These are phyloP conservation scores for Eurystomus gularis DNA, from an alignment of 2,113 vertebrate genomes.

Conservation along the genomic window DNA sequence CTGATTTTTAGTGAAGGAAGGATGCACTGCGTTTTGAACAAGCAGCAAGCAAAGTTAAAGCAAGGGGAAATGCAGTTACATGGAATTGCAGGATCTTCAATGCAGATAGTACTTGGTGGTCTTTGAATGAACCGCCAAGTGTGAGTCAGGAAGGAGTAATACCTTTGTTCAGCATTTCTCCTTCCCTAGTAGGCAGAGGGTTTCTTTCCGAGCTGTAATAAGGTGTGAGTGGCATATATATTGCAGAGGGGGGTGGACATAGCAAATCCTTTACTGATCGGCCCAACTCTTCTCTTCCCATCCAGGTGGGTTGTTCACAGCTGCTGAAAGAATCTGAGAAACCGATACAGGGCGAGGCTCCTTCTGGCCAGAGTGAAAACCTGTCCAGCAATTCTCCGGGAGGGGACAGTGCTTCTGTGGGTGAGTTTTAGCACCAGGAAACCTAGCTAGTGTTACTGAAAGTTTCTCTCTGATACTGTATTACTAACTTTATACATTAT, in stretches of 20 bases:
- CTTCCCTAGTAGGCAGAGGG: neutral
- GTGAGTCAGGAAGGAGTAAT: neutral
- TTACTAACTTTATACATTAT: neutral
- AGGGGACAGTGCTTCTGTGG: constrained; percentile 62
- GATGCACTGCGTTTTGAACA: neutral
- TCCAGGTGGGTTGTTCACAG: constrained; percentile 80
- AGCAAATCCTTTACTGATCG: neutral
- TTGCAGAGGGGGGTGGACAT: neutral
- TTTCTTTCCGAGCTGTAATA: neutral
- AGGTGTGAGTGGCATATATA: neutral
- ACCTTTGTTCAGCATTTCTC: neutral
- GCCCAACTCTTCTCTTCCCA: neutral
- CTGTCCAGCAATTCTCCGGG: constrained; percentile 66
- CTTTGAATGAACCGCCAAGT: neutral
- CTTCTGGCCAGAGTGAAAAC: constrained; percentile 67
- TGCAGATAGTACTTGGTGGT: neutral
- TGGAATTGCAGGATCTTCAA: neutral
- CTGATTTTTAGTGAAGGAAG: neutral
- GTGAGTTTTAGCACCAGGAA: constrained; percentile 55
- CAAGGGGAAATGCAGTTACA: neutral
- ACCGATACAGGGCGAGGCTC: constrained; percentile 61
- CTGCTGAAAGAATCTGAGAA: constrained; percentile 81
- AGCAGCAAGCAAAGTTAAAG: neutral
- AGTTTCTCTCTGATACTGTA: neutral
- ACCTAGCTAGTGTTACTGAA: neutral